phyloP scores from a whole-genome alignment of 2,888 invertebrate genomes.

The Epirrita christyi region DNA sequence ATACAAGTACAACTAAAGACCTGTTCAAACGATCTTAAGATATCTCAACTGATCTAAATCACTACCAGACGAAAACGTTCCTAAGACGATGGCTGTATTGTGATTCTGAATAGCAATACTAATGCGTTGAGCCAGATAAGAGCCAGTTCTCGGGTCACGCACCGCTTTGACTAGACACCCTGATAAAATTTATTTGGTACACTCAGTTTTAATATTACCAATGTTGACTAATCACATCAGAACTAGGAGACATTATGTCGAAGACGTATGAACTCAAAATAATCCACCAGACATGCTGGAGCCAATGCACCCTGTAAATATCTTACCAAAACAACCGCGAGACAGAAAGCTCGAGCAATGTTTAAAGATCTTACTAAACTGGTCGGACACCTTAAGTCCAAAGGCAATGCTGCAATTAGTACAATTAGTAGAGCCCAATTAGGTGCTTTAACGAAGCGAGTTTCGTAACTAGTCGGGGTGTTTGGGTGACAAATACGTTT shows the following conservation, averaged over 20 bases:
- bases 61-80: too few relatives aligned
- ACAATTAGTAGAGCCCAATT: conserved; percentile 79
- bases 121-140: too few relatives aligned
- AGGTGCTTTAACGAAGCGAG: conserved; percentile 79
- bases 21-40: too few relatives aligned
- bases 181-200: too few relatives aligned
- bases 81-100: too few relatives aligned
- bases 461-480: conserved; percentile 65
- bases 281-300: conserved; percentile 38
- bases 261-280: conserved; percentile 18
- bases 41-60: too few relatives aligned
- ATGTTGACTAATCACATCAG: conserved; percentile 36
- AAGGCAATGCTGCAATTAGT: conserved; percentile 73
- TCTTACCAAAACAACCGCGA: conserved; percentile 40
- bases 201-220: neutral
- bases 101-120: too few relatives aligned
- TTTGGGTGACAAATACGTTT: conserved; percentile 73
- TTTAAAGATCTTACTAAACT: conserved; percentile 41
- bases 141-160: too few relatives aligned
- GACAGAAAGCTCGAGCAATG: conserved; percentile 37
- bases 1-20: too few relatives aligned
- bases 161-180: too few relatives aligned
- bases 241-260: conserved; percentile 24
- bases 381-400: conserved; percentile 64
- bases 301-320: conserved; percentile 37